These are phyloP conservation scores for Ochropacha duplaris DNA, from an alignment of 2,888 invertebrate genomes.

Conservation along the genomic window DNA sequence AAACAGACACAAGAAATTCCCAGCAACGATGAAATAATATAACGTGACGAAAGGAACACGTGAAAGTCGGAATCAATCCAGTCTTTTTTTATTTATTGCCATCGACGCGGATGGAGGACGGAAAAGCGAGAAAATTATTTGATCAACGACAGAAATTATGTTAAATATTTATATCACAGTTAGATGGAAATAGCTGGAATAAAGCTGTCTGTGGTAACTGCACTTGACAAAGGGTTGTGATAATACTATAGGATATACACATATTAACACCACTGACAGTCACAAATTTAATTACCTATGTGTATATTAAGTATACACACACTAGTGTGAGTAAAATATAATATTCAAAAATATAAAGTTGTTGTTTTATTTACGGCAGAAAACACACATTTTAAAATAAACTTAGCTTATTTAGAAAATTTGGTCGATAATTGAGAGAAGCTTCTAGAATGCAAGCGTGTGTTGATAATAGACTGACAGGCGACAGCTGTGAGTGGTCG, in stretches of 20 bases:
- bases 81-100: not conserved
- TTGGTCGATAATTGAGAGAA: not conserved
- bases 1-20: not conserved
- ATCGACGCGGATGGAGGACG: not conserved
- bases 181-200: too few species aligned
- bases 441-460: not conserved
- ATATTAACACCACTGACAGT: too few species aligned
- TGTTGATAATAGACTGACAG: slow-evolving; percentile 19
- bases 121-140: not conserved
- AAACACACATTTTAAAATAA: too few species aligned
- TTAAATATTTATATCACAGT: not conserved
- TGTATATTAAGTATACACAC: too few species aligned
- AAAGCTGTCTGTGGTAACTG: too few species aligned
- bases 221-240: too few species aligned
- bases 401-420: not conserved
- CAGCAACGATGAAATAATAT: not conserved
- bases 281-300: too few species aligned
- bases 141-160: not conserved
- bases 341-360: too few species aligned
- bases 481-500: slow-evolving; percentile 13
- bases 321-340: too few species aligned
- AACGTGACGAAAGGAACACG: not conserved
- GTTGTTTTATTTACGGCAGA: too few species aligned
- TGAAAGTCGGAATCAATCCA: not conserved
- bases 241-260: too few species aligned